phyloP scores from a whole-genome alignment of 2,113 vertebrate genomes.

The Cyphomyrus plagiostoma region DNA sequence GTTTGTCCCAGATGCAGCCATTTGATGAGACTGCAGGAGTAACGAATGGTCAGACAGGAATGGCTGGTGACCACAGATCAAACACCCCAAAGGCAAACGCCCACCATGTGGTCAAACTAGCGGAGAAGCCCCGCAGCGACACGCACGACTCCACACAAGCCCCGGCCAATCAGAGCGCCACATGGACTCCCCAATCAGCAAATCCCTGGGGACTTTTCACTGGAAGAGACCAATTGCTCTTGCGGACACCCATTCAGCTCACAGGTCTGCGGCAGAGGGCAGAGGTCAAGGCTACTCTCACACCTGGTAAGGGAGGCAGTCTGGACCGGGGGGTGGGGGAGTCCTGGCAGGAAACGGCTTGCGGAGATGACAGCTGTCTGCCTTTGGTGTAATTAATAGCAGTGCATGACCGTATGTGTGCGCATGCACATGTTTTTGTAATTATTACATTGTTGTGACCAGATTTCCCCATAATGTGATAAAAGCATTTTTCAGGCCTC shows the following conservation, averaged over 20 bases:
- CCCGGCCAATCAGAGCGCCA: background rate
- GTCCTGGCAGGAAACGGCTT: background rate
- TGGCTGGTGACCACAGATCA: background rate
- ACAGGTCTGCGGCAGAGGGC: background rate
- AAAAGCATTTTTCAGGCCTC: background rate
- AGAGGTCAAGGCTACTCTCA: background rate
- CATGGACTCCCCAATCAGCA: background rate
- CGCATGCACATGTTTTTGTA: background rate
- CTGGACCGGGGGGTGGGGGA: background rate
- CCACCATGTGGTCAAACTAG: background rate
- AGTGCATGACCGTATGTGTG: background rate
- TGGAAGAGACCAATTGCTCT: background rate
- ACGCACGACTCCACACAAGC: background rate
- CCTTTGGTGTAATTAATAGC: constrained; percentile 29
- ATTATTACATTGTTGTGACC: background rate
- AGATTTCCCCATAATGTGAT: background rate
- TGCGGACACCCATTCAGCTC: background rate
- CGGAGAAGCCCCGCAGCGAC: background rate
- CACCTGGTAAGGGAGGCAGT: background rate
- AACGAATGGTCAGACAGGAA: background rate
- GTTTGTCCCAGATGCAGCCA: background rate
- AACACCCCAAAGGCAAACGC: background rate
- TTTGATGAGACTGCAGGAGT: background rate
- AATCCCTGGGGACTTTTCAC: background rate
- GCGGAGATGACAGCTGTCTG: constrained; percentile 44